phyloP scores from a whole-genome alignment of 2,888 invertebrate species.

The Electrophaes corylata region DNA sequence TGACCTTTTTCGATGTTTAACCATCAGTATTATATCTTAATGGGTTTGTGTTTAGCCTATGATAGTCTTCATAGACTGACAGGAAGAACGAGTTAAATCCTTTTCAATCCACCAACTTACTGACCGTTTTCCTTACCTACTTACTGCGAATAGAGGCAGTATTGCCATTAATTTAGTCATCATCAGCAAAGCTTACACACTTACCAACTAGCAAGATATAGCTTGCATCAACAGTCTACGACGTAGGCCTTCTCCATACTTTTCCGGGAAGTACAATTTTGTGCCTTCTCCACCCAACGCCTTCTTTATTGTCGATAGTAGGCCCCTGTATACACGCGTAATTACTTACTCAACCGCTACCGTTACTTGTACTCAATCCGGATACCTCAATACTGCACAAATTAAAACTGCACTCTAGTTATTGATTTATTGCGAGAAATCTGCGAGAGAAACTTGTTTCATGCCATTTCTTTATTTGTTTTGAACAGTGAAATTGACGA shows the following conservation, averaged over 20 bases:
- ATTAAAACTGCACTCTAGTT: constrained; percentile 28
- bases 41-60: no score
- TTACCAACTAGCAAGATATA: no score
- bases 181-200: neutral
- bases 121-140: no score
- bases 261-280: no score
- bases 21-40: no score
- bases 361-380: constrained; percentile 45
- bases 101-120: no score
- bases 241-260: no score
- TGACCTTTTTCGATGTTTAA: no score
- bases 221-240: no score
- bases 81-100: no score
- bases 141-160: constrained; percentile 12
- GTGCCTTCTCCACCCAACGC: no score
- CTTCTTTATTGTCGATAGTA: neutral
- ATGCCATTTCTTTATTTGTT: neutral
- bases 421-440: constrained; percentile 19
- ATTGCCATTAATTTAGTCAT: neutral
- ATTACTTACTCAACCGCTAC: constrained; percentile 39
- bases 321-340: constrained; percentile 36
- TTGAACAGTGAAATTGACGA: constrained; percentile 1
- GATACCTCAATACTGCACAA: constrained; percentile 17
- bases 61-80: no score
- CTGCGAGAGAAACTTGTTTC: constrained; percentile 15